Conservation (phyloP, 2,113 vertebrate genomes). For the Sitta europaea region DNA sequence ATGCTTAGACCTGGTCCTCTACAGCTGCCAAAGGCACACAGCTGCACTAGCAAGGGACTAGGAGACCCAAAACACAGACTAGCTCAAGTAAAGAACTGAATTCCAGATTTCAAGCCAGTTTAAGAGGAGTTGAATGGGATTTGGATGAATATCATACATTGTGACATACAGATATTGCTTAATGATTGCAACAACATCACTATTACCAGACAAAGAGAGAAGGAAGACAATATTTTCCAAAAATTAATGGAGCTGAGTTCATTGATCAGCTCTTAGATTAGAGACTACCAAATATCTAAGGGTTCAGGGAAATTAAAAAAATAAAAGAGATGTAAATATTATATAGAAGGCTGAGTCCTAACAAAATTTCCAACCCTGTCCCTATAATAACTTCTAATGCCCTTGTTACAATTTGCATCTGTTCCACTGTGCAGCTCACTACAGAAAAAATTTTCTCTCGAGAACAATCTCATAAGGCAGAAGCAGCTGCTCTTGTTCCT, state of each 20-base stretch:
- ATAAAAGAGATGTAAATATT: conserved; percentile 2
- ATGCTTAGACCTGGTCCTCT: not conserved
- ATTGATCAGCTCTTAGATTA: conserved; percentile 22
- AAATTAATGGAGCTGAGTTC: conserved; percentile 39
- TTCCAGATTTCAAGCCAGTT: not conserved
- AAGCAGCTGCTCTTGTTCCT: conserved; percentile 67
- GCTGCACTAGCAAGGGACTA: not conserved
- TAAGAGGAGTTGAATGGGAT: not conserved
- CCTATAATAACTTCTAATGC: conserved; percentile 52
- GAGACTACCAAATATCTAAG: not conserved
- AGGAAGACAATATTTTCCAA: not conserved
- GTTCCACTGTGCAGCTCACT: conserved; percentile 1
- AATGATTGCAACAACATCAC: not conserved
- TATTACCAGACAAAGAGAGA: not conserved
- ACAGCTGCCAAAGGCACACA: not conserved
- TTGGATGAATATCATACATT: not conserved
- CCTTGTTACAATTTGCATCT: conserved; percentile 48
- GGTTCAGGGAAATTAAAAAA: not conserved
- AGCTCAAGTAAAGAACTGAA: not conserved
- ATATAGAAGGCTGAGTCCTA: not conserved
- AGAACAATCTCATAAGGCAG: conserved; percentile 60
- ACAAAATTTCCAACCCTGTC: conserved; percentile 26
- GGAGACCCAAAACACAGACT: not conserved
- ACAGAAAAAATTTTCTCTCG: conserved; percentile 31
- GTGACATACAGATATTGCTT: not conserved